Conservation (phyloP, 1,140 invertebrate species). For the Heliconius congener region DNA sequence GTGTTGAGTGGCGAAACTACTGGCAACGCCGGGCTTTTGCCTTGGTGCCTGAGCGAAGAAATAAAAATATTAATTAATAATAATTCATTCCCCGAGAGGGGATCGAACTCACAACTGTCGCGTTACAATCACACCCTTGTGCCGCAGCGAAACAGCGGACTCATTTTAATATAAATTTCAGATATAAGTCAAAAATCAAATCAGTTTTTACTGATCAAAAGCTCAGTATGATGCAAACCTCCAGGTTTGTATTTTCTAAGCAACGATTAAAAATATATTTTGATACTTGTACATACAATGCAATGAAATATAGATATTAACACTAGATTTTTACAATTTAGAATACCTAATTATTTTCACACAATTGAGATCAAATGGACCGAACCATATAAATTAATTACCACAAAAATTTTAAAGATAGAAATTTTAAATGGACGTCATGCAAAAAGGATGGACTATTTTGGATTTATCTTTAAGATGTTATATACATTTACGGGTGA, state of each 20-base stretch:
- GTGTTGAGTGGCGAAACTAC: too few relatives aligned
- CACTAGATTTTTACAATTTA: background rate
- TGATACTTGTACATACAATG: constrained; percentile 1
- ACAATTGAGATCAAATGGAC: constrained; percentile 16
- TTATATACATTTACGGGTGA: background rate
- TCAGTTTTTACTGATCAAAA: too few relatives aligned
- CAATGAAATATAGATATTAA: background rate
- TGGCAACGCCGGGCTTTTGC: too few relatives aligned
- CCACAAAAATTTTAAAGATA: background rate
- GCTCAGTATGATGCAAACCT: background rate
- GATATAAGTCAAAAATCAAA: too few relatives aligned
- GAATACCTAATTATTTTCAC: constrained; percentile 13
- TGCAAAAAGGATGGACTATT: constrained; percentile 15
- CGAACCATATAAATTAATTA: background rate
- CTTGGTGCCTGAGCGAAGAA: too few relatives aligned
- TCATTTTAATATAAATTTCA: too few relatives aligned
- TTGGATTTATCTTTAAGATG: background rate
- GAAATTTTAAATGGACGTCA: constrained; percentile 15
- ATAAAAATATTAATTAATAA: too few relatives aligned
- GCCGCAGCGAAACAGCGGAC: too few relatives aligned
- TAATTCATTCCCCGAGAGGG: too few relatives aligned
- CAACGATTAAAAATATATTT: background rate
- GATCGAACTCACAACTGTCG: too few relatives aligned
- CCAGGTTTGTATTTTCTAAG: background rate
- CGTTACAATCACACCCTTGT: too few relatives aligned